phyloP scores from a whole-genome alignment of 2,797 vertebrate species.

The Otus scops region DNA sequence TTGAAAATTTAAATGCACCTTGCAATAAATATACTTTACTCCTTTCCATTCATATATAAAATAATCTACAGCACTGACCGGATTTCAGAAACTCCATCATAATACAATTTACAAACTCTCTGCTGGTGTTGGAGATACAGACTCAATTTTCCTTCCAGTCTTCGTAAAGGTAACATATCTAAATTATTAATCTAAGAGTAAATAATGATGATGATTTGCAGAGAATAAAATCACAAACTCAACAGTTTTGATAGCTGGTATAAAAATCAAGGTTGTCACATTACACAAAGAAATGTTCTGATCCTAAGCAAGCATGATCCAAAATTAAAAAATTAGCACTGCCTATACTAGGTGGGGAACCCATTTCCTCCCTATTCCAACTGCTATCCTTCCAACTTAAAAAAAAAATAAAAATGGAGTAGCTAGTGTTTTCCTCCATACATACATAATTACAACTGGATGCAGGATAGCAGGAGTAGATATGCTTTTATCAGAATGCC shows the following conservation, averaged over 20 bases:
- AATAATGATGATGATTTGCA: constrained; percentile 31
- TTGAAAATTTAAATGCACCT: constrained; percentile 49
- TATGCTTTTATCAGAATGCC: not conserved
- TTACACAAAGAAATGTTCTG: constrained; percentile 23
- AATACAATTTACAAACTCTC: constrained; percentile 62
- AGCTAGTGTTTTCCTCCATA: not conserved
- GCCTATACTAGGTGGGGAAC: not conserved
- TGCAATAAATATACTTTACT: constrained; percentile 40
- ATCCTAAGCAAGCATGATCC: not conserved
- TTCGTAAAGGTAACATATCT: constrained; percentile 49
- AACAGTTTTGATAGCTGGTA: constrained; percentile 30
- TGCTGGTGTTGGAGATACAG: constrained; percentile 53
- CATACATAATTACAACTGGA: not conserved
- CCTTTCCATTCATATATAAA: constrained; percentile 33
- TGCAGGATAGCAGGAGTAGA: not conserved
- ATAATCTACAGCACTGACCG: constrained; percentile 61
- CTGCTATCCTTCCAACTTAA: not conserved
- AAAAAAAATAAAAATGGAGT: not conserved
- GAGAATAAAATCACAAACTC: constrained; percentile 41
- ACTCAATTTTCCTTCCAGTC: constrained; percentile 49
- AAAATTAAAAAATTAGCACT: not conserved
- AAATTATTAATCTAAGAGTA: constrained; percentile 56
- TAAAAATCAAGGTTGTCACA: constrained; percentile 20
- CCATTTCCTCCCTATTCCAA: not conserved
- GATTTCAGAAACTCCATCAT: constrained; percentile 61